Conservation (phyloP, 2,113 vertebrate genomes). For the Varanus komodoensis region DNA sequence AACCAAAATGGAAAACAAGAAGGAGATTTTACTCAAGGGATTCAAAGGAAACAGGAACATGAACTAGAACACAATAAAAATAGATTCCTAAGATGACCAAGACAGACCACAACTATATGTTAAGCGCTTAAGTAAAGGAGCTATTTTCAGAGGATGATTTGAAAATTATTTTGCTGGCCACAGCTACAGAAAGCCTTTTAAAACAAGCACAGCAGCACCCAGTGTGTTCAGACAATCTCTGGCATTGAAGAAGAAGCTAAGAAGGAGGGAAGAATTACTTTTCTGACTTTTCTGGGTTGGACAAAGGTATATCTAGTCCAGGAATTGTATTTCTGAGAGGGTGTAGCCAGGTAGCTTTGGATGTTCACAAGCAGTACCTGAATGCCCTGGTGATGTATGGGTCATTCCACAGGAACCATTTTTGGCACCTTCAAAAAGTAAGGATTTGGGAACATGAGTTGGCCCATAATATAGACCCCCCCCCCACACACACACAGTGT, state of each 20-base stretch:
- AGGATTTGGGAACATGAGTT: not conserved
- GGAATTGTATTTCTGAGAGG: not conserved
- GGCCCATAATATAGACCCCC: not conserved
- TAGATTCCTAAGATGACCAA: not conserved
- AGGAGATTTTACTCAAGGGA: not conserved
- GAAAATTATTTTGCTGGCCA: constrained; percentile 4
- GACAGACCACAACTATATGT: not conserved
- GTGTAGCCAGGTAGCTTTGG: not conserved
- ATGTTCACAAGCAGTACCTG: not conserved
- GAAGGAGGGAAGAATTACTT: not conserved
- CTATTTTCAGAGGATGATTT: constrained; percentile 10
- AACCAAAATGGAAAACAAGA: not conserved
- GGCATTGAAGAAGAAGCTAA: not conserved
- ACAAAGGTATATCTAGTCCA: not conserved
- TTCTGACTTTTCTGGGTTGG: not conserved
- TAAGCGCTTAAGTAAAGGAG: not conserved
- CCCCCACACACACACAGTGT: not conserved
- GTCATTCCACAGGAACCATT: not conserved
- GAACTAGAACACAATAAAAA: not conserved
- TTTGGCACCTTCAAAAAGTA: no score
- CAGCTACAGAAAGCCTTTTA: not conserved
- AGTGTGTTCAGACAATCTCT: not conserved
- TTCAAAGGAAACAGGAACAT: not conserved
- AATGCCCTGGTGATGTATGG: not conserved
- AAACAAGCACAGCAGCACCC: not conserved